These are phyloP conservation scores for Sthenelais limicola DNA, from an alignment of 2,888 invertebrate genomes.

Conservation along the genomic window DNA sequence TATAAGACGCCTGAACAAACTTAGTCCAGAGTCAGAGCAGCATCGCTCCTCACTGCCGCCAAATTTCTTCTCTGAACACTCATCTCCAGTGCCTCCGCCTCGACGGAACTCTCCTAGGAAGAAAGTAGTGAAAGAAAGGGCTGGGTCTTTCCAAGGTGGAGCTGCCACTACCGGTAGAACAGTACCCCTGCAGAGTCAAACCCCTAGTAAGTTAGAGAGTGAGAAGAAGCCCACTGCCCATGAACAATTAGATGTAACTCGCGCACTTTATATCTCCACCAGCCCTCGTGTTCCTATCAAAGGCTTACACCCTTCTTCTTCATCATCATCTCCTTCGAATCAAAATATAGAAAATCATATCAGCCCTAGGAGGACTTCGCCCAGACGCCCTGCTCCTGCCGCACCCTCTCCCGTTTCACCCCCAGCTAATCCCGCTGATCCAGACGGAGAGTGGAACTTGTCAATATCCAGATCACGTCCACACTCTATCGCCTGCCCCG, in stretches of 20 bases:
- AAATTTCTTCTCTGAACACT: constrained; percentile 37
- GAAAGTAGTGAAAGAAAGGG: constrained; percentile 1
- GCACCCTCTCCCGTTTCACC: neutral
- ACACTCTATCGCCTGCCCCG: constrained; percentile 25
- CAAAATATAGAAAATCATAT: neutral
- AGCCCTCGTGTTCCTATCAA: neutral
- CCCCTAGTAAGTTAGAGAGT: neutral
- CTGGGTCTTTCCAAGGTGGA: neutral
- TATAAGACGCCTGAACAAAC: neutral
- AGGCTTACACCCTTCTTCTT: neutral
- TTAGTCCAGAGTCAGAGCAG: neutral
- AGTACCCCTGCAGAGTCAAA: neutral
- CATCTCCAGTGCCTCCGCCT: constrained; percentile 30
- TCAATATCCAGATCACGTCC: neutral
- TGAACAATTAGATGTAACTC: too few relatives aligned
- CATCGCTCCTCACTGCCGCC: constrained; percentile 22
- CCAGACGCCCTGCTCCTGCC: constrained; percentile 19
- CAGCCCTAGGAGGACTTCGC: constrained; percentile 5
- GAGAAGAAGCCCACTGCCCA: neutral
- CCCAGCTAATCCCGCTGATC: neutral
- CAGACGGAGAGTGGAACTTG: neutral
- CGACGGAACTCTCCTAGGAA: constrained; percentile 30
- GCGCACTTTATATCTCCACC: too few relatives aligned
- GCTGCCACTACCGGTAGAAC: neutral
- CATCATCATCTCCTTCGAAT: constrained; percentile 7